Evolutionary conservation across 2,888 invertebrate genomes (phyloP), one percentile per base, ranked within the genome.

Genomic region (Thymelicus lineola): DNA sequence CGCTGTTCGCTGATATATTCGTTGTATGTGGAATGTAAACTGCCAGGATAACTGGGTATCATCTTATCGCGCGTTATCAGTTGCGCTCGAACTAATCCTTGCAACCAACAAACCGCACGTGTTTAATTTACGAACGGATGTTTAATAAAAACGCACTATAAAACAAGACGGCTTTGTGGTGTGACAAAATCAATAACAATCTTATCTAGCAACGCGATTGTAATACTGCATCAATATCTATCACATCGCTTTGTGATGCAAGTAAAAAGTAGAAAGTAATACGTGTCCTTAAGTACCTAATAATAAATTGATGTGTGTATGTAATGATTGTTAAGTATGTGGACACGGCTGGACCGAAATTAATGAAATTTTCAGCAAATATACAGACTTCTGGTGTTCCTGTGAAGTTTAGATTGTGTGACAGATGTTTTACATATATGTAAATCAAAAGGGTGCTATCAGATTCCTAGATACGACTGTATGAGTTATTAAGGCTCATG

Each of bases 151-250:
- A 20, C 36, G 17, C 38, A 28, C 48, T 66, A 15, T 28, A 66
- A 45, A 65, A 7, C 12, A 48, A 12, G 55, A 55, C 45, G 9
- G 42, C 38, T 60, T 28, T 59, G 60, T 66, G 36, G 35, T 17
- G 14, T n/a, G 14, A 50, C 35, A 48, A 14, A n/a, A 50, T 62
- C 36, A 53, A 42, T 53, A 64, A n/a, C 38, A 2, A 42, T 45
- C 35, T 61, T 67, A 61, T 60, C 68, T 68, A 45, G 36, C 53
- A 55, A 12, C 53, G 46, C 36, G 17, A 62, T 61, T 62, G 53
- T 61, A 67, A 55, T 58, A 38, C 48, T 69, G 69, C 63, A 62
- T 20, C 61, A 35, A 55, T 61, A 42, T 10, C 10, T 42, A 28
- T n/a, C 17, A 20, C 7, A 36, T 36, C 35, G 42, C 28, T 53